Conservation (phyloP, 2,113 vertebrate genomes). For the Myotis davidii region DNA sequence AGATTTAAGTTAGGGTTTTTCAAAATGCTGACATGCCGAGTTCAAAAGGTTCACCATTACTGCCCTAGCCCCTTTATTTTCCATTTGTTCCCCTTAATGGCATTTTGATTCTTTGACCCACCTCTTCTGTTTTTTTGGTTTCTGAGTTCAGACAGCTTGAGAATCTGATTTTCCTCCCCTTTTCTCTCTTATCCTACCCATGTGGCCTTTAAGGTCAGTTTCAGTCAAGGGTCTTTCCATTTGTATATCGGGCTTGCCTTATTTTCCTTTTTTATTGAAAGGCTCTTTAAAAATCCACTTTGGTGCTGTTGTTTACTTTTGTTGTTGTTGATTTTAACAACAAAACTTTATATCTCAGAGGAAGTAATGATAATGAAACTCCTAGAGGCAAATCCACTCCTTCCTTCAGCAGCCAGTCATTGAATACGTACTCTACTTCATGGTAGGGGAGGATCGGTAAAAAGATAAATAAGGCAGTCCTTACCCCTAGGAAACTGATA, state of each 20-base stretch:
- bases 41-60: too few species aligned
- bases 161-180: slow-evolving; percentile 34
- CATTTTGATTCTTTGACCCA: slow-evolving; percentile 62
- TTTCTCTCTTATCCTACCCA: slow-evolving; percentile 44
- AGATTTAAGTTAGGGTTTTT: too few species aligned
- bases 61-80: slow-evolving; percentile 21
- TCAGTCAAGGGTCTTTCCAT: slow-evolving; percentile 54
- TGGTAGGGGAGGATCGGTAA: not conserved
- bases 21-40: too few species aligned
- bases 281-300: not conserved
- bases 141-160: slow-evolving; percentile 56
- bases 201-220: slow-evolving; percentile 61
- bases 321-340: slow-evolving; percentile 43
- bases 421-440: not conserved
- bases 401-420: not conserved
- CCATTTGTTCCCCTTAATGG: slow-evolving; percentile 28
- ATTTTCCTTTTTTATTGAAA: not conserved
- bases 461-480: not conserved
- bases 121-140: slow-evolving; percentile 36
- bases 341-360: not conserved
- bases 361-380: slow-evolving; percentile 14
- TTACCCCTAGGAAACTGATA: not conserved
- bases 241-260: slow-evolving; percentile 1
- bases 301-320: slow-evolving; percentile 13
- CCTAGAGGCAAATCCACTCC: slow-evolving; percentile 5